Conservation (phyloP, 2,113 vertebrate species). For the Phaethon lepturus region DNA sequence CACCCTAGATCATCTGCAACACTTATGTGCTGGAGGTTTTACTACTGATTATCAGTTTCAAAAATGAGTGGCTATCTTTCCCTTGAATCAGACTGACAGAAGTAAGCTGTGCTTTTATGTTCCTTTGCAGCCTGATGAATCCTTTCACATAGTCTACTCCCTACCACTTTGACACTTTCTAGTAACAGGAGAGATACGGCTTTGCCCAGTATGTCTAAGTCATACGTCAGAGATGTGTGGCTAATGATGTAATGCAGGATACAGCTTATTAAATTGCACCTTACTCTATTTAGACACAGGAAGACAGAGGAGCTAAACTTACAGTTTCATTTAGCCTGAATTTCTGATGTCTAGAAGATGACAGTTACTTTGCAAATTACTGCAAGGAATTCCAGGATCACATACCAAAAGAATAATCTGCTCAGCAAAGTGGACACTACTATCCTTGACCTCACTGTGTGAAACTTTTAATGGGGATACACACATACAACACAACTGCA, state of each 20-base stretch:
- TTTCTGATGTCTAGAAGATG: neutral
- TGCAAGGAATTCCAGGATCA: neutral
- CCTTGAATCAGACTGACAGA: neutral
- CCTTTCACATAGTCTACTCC: neutral
- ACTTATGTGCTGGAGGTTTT: neutral
- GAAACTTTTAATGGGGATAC: neutral
- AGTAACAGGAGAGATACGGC: neutral
- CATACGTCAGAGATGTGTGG: neutral
- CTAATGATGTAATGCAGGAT: neutral
- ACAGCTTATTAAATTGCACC: neutral
- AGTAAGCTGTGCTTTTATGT: neutral
- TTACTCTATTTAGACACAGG: neutral
- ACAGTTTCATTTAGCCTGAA: neutral
- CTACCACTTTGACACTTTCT: neutral
- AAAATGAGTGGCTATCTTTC: neutral
- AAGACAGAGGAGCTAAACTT: neutral
- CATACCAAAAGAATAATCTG: fast-evolving
- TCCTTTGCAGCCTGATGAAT: neutral
- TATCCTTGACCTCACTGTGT: neutral
- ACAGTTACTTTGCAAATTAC: neutral
- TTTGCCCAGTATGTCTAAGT: fast-evolving
- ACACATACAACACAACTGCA: neutral
- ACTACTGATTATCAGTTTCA: neutral
- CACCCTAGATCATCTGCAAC: neutral
- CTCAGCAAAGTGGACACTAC: neutral